These are phyloP conservation scores for Cheilosia soror DNA, from an alignment of 2,888 invertebrate species.

Conservation along the genomic window DNA sequence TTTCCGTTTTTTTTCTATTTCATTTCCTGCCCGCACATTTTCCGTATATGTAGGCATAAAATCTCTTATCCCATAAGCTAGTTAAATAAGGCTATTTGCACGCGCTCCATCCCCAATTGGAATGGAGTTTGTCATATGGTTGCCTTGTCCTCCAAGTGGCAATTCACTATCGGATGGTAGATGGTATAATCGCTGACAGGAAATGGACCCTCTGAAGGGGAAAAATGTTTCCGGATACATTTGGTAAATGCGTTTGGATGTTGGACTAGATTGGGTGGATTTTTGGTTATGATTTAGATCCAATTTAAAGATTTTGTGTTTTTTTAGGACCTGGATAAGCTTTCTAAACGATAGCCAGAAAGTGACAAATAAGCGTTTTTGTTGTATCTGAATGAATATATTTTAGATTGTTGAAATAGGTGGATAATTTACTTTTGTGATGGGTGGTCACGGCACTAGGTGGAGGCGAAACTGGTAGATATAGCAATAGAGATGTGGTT, in stretches of 20 bases:
- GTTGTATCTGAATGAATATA: conserved; percentile 18
- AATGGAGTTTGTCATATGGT: conserved; percentile 63
- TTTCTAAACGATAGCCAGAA: conserved; percentile 19
- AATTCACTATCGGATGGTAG: conserved; percentile 60
- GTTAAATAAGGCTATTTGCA: conserved; percentile 75
- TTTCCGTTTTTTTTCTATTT: conserved; percentile 6
- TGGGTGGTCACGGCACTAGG: not conserved
- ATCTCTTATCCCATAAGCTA: conserved; percentile 66
- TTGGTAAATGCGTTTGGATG: conserved; percentile 51
- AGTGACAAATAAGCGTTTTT: conserved; percentile 68
- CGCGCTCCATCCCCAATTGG: conserved; percentile 51
- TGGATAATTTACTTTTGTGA: conserved; percentile 9
- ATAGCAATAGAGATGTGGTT: too few relatives aligned
- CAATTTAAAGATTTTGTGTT: conserved; percentile 66
- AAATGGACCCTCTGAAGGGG: conserved; percentile 72
- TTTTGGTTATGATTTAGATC: conserved; percentile 66
- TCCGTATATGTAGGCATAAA: conserved; percentile 33
- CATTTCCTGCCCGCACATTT: conserved; percentile 25
- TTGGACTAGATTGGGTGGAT: conserved; percentile 57
- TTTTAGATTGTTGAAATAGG: conserved; percentile 4
- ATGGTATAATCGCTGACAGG: conserved; percentile 69
- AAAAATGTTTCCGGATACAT: conserved; percentile 69
- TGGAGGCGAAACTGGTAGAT: too few relatives aligned
- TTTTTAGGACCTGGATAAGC: conserved; percentile 47
- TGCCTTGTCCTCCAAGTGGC: conserved; percentile 43